Conservation (phyloP, 2,888 invertebrate genomes). For the Eumerus sabulonum region DNA sequence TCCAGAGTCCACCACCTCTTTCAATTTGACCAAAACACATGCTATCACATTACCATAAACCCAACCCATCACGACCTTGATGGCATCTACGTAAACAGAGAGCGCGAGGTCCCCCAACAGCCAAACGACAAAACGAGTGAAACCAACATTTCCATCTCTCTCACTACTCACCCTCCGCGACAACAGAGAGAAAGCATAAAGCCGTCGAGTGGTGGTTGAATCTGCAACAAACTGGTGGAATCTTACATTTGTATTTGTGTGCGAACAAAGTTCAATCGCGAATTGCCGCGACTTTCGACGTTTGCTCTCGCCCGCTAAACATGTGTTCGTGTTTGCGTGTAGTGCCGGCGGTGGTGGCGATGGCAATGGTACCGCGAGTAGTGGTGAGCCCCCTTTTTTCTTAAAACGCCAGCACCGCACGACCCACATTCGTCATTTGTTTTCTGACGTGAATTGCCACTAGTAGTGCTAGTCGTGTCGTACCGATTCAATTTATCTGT, state of each 20-base stretch:
- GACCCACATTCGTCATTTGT: conserved; percentile 61
- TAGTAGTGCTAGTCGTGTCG: background rate
- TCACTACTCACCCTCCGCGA: conserved; percentile 15
- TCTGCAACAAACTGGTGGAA: conserved; percentile 22
- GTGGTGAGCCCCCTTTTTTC: conserved; percentile 62
- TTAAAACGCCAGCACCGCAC: conserved; percentile 24
- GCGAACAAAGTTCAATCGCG: conserved; percentile 36
- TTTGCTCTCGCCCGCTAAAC: background rate
- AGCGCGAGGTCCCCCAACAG: conserved; percentile 7
- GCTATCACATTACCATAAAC: background rate
- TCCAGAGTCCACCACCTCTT: conserved; percentile 5
- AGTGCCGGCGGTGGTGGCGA: conserved; percentile 3
- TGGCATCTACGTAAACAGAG: conserved; percentile 55
- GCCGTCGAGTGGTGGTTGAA: conserved; percentile 32
- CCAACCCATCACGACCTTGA: conserved; percentile 46
- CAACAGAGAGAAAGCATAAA: conserved; percentile 20
- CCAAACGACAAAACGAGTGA: background rate
- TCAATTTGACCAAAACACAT: conserved; percentile 20
- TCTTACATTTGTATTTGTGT: conserved; percentile 28
- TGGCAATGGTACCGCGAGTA: conserved; percentile 10
- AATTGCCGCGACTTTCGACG: too few species aligned
- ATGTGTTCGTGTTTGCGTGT: background rate
- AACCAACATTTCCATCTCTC: background rate
- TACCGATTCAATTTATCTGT: conserved; percentile 12
- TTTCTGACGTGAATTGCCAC: conserved; percentile 55